These are phyloP conservation scores for Pristionchus mayeri DNA, from an alignment of 2,888 invertebrate species.

Conservation along the genomic window DNA sequence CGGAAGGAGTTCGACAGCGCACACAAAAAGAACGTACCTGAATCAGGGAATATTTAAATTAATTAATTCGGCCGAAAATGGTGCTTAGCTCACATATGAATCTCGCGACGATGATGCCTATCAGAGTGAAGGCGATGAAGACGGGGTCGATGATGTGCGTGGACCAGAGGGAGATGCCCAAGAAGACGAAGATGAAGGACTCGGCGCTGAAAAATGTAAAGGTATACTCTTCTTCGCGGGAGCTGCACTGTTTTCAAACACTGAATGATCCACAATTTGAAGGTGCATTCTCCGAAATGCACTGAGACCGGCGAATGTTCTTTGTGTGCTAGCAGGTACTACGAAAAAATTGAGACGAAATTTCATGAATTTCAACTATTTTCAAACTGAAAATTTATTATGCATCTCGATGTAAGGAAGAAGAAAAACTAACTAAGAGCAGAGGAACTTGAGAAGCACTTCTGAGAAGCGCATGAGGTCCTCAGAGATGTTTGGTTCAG, in stretches of 20 bases:
- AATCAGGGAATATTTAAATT: constrained; percentile 5
- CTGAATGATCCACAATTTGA: too few species aligned
- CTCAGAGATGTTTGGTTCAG: constrained; percentile 44
- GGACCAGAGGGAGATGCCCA: constrained; percentile 96
- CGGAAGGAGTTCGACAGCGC: constrained; percentile 85
- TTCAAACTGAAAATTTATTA: too few species aligned
- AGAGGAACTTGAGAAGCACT: constrained; percentile 48
- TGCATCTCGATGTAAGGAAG: too few species aligned
- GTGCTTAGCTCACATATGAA: constrained; percentile 81
- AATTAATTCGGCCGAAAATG: constrained; percentile 76
- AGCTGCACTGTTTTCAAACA: too few species aligned
- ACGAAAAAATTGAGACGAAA: too few species aligned
- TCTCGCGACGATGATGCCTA: constrained; percentile 78
- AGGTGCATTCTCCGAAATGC: too few species aligned
- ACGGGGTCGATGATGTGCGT: constrained; percentile 94
- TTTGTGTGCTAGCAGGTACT: too few species aligned
- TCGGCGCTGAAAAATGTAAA: constrained; percentile 87
- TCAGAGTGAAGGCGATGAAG: constrained; percentile 91
- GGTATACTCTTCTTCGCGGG: too few species aligned
- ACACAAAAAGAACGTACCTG: constrained; percentile 84
- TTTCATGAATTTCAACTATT: too few species aligned
- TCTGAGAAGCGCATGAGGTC: constrained; percentile 47
- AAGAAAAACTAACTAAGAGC: constrained; percentile 49
- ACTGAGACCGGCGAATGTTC: too few species aligned
- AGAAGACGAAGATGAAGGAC: constrained; percentile 98